Evolutionary conservation across 2,797 vertebrate genomes (phyloP).

Genomic region (Phyllotis vaccarum): DNA sequence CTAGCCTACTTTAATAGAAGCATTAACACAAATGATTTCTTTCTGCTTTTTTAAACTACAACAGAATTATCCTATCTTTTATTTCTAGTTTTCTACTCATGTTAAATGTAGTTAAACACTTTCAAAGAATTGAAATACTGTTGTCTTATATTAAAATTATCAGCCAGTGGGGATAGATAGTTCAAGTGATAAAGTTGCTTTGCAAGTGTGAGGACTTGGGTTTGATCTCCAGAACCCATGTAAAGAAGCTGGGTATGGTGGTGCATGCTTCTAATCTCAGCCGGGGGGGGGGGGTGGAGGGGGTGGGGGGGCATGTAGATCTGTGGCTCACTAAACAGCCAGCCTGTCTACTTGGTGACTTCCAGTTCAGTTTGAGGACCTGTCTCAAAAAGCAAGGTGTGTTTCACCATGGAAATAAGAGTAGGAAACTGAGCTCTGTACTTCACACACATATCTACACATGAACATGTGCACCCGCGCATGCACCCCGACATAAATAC

Average conservation of each 20-base stretch:
- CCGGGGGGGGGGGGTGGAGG: too few relatives aligned
- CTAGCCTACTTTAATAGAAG: not conserved
- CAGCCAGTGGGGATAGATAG: not conserved
- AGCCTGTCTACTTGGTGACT: not conserved
- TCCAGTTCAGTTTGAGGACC: not conserved
- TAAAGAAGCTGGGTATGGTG: not conserved
- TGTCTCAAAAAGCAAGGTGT: not conserved
- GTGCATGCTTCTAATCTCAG: not conserved
- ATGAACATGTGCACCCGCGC: not conserved
- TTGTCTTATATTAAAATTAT: slow-evolving; percentile 39
- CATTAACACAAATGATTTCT: slow-evolving; percentile 22
- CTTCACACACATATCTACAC: not conserved
- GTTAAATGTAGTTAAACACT: not conserved
- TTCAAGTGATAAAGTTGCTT: not conserved
- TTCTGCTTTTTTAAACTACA: slow-evolving; percentile 30
- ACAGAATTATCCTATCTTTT: slow-evolving; percentile 2
- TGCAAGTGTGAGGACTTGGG: not conserved
- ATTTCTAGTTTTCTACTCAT: not conserved
- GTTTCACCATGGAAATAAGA: not conserved
- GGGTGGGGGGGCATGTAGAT: not conserved
- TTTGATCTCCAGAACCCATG: not conserved
- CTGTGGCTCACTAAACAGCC: not conserved
- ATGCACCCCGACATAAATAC: not conserved
- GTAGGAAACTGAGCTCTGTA: not conserved
- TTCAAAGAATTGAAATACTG: slow-evolving; percentile 19